These are phyloP conservation scores for Thaumatotibia leucotreta DNA, from an alignment of 1,140 invertebrate species.

Conservation along the genomic window DNA sequence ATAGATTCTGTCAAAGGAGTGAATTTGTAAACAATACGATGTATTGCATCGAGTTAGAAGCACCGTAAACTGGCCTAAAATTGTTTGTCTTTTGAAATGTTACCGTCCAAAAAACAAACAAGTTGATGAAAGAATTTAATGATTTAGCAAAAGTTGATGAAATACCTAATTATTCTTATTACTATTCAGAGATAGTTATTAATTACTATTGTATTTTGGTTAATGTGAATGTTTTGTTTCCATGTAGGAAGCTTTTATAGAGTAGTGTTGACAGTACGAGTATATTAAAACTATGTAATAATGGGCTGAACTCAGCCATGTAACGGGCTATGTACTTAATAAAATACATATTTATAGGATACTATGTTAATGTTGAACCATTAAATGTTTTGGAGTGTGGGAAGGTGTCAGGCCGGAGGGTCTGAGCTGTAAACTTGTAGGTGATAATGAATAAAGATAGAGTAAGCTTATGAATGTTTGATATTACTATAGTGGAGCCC, in stretches of 20 bases:
- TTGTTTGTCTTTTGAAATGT: too few relatives aligned
- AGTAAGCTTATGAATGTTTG: slow-evolving; percentile 55
- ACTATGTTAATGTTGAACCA: background rate
- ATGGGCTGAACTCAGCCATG: background rate
- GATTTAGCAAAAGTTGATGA: too few relatives aligned
- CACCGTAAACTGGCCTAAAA: too few relatives aligned
- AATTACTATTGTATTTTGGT: background rate
- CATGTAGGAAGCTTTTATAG: background rate
- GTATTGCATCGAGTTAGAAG: too few relatives aligned
- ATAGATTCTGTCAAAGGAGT: too few relatives aligned
- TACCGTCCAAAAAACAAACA: too few relatives aligned
- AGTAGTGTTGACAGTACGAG: background rate
- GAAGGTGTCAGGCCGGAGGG: background rate
- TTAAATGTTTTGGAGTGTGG: background rate
- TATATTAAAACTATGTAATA: background rate
- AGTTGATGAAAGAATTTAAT: too few relatives aligned
- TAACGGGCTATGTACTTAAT: background rate
- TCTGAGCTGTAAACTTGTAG: slow-evolving; percentile 5
- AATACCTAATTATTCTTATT: too few relatives aligned
- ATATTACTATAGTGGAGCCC: slow-evolving; percentile 34
- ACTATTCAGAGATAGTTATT: background rate
- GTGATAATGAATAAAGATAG: slow-evolving; percentile 20
- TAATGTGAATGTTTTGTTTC: background rate
- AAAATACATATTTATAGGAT: slow-evolving; percentile 8
- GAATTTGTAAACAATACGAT: too few relatives aligned